These are phyloP conservation scores for Pogonomyrmex californicus DNA, from an alignment of 1,140 invertebrate genomes.

Conservation along the genomic window DNA sequence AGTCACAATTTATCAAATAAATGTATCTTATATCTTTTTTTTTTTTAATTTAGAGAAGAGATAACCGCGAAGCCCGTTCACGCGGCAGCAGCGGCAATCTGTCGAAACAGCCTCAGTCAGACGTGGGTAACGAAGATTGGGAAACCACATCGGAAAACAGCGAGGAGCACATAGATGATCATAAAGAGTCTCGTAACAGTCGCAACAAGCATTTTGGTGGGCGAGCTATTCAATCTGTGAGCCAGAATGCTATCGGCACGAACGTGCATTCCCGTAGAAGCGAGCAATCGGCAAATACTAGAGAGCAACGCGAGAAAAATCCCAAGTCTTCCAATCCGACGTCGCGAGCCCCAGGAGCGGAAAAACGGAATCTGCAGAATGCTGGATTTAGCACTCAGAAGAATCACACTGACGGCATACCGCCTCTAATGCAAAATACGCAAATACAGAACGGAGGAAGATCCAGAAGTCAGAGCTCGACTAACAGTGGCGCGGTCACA, in stretches of 20 bases:
- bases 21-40: not conserved
- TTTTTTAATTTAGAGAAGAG: slow-evolving; percentile 75
- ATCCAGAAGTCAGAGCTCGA: slow-evolving; percentile 79
- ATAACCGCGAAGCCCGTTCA: slow-evolving; percentile 80
- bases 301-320: slow-evolving; percentile 80
- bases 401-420: slow-evolving; percentile 78
- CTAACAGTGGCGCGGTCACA: slow-evolving; percentile 69
- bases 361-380: slow-evolving; percentile 83
- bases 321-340: slow-evolving; percentile 78
- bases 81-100: slow-evolving; percentile 73
- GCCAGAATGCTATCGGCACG: slow-evolving; percentile 63
- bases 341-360: slow-evolving; percentile 82
- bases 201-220: slow-evolving; percentile 79
- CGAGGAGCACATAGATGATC: slow-evolving; percentile 87
- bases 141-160: slow-evolving; percentile 91
- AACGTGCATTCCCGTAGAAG: slow-evolving; percentile 75
- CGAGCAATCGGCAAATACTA: slow-evolving; percentile 77
- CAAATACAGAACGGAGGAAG: slow-evolving; percentile 82
- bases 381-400: slow-evolving; percentile 78
- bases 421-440: slow-evolving; percentile 77
- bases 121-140: slow-evolving; percentile 89
- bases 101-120: slow-evolving; percentile 82
- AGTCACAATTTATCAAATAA: not conserved
- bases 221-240: slow-evolving; percentile 71
- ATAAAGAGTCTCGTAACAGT: slow-evolving; percentile 82